Evolutionary conservation across 1,140 invertebrate species (phyloP), one percentile per base, ranked within the genome.

Genomic region (Heliconius himera): DNA sequence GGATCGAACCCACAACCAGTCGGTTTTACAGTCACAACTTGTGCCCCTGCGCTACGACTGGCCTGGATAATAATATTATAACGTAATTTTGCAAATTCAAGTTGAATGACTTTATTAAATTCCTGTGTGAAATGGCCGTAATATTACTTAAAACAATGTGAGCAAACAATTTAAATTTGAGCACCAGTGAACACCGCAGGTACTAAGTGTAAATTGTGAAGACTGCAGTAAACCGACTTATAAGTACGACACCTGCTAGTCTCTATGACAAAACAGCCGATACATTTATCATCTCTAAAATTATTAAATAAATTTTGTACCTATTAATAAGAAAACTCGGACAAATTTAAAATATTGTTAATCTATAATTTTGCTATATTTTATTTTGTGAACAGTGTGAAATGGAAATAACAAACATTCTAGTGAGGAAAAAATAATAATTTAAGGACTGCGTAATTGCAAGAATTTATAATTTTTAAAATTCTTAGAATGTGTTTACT

Each of bases 171-270:
- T 85, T 83, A 84, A 87, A 85, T 86, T 84, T 81, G 85, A 81
- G 83, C 80, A 79, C 76, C 76, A 82, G 85, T 81, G 81, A 82
- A 82, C 82, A 84, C 79, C 85, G 85, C 84, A 83, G 85, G 85
- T 36, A 33, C 33, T 33, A 85, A 85, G 85, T 89, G 85, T 88
- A 85, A 90, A 91, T 90, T 87, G 85, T 81, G 76, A 77, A 86
- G 74, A 85, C 75, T 72, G 77, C 76, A 73, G 80, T 80, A 80
- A 81, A 74, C 75, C 26, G 74, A 80, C 77, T 79, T 73, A 22
- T 76, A 73, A 46, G n/a, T n/a, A n/a, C n/a, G 66, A 83, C 77
- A 84, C 78, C 79, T 84, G 72, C 70, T 76, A 77, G 76, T 82
- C 70, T n/a, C n/a, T 71, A 72, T 83, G 81, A 85, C 73, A 79